A percentile compares a stretch with the other conserved stretches of the same genome.
Evolutionary conservation across 2,888 invertebrate genomes (phyloP).

Genomic region (Scaptomyza flava): DNA sequence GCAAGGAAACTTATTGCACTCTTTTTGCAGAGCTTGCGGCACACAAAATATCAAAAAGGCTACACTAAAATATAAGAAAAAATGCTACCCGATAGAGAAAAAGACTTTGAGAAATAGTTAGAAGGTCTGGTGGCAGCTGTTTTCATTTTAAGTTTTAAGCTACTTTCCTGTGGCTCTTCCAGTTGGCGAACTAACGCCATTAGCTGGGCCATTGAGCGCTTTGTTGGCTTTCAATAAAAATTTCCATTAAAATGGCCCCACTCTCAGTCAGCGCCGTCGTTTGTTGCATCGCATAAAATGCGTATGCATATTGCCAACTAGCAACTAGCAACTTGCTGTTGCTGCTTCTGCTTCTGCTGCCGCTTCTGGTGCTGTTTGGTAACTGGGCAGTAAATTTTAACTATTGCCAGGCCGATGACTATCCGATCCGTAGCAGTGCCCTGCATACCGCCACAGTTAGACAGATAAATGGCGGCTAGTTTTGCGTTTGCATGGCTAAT

Average conservation of each 20-base stretch:
- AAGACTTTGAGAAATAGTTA: not conserved
- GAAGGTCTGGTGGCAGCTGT: constrained; percentile 41
- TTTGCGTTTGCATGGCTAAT: constrained; percentile 80
- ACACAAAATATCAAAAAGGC: constrained; percentile 16
- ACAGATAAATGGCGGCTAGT: constrained; percentile 78
- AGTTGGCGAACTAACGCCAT: constrained; percentile 74
- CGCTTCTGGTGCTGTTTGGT: constrained; percentile 38
- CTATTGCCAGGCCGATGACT: constrained; percentile 71
- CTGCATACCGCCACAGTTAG: constrained; percentile 55
- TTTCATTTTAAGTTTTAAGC: constrained; percentile 70
- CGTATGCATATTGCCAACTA: constrained; percentile 79
- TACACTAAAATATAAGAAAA: not conserved
- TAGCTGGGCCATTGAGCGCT: constrained; percentile 79
- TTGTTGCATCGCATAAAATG: constrained; percentile 67
- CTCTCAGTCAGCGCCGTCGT: constrained; percentile 25
- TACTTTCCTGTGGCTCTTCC: constrained; percentile 57
- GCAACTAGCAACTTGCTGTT: constrained; percentile 69
- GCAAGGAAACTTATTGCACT: constrained; percentile 33
- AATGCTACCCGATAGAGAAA: not conserved
- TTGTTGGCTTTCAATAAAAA: constrained; percentile 79
- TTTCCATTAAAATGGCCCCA: constrained; percentile 74
- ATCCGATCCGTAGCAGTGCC: constrained; percentile 19
- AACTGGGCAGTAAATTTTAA: constrained; percentile 78
- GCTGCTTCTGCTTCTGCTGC: constrained; percentile 6
- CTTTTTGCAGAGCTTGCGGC: constrained; percentile 22